A percentile compares a stretch with the other conserved stretches of the same genome.
Evolutionary conservation across 2,113 vertebrate genomes (phyloP).

Genomic region (Microtus oregoni): DNA sequence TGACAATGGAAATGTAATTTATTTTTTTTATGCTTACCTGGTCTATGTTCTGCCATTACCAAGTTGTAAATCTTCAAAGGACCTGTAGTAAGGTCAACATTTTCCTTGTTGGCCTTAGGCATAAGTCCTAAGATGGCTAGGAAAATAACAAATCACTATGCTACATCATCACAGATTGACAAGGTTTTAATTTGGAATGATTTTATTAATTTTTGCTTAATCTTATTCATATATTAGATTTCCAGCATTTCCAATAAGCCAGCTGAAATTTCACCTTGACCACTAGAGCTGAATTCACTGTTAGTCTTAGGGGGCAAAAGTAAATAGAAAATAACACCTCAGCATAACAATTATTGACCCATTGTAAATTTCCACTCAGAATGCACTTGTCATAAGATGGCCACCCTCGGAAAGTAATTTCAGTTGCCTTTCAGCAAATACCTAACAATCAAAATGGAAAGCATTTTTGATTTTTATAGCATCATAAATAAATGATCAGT

Average conservation of each 20-base stretch:
- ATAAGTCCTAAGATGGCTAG: not conserved
- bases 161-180: not conserved
- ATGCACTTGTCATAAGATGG: conserved; percentile 65
- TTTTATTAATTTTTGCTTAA: conserved; percentile 31
- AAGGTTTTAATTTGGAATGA: conserved; percentile 6
- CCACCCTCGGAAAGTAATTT: conserved; percentile 79
- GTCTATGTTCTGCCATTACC: not conserved
- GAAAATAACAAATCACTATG: not conserved
- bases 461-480: conserved; percentile 81
- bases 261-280: conserved; percentile 61
- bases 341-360: conserved; percentile 64
- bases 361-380: conserved; percentile 77
- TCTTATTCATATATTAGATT: conserved; percentile 56
- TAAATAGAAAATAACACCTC: not conserved
- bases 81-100: not conserved
- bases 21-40: not conserved
- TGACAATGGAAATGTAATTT: not conserved
- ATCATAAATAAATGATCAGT: conserved; percentile 85
- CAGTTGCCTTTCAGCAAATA: conserved; percentile 81
- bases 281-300: conserved; percentile 53
- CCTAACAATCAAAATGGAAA: conserved; percentile 80
- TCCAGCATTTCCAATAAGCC: conserved; percentile 67
- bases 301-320: conserved; percentile 63
- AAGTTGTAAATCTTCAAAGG: not conserved
- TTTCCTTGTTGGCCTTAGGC: not conserved